These are phyloP conservation scores for Onychomys torridus DNA, from an alignment of 2,797 vertebrate genomes.

Conservation along the genomic window DNA sequence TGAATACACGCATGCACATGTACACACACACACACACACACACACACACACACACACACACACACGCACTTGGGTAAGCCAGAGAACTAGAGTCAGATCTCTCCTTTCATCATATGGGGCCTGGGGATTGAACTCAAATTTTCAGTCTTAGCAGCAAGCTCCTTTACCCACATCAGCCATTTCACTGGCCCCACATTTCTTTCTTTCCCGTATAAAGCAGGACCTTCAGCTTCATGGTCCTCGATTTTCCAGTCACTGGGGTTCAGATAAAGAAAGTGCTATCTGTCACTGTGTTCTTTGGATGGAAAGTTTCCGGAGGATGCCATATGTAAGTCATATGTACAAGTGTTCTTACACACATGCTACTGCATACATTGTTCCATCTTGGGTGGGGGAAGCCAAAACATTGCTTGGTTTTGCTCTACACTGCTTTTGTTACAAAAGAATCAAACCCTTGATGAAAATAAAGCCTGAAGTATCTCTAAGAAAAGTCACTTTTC, in stretches of 20 bases:
- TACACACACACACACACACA: too few relatives aligned
- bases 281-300: neutral
- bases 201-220: neutral
- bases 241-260: neutral
- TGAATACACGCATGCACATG: too few relatives aligned
- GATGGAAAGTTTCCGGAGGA: neutral
- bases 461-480: neutral
- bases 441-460: neutral
- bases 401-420: neutral
- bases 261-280: neutral
- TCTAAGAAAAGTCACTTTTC: neutral
- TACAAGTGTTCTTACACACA: too few relatives aligned
- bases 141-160: neutral
- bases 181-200: neutral
- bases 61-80: neutral
- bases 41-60: too few relatives aligned
- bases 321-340: neutral
- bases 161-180: neutral
- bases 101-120: neutral
- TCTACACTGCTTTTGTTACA: neutral
- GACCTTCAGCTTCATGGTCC: neutral
- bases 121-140: neutral
- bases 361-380: too few relatives aligned
- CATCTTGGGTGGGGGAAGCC: neutral
- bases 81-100: neutral